Evolutionary conservation across 2,888 invertebrate genomes (phyloP).

Genomic region (Mythimna loreyi): DNA sequence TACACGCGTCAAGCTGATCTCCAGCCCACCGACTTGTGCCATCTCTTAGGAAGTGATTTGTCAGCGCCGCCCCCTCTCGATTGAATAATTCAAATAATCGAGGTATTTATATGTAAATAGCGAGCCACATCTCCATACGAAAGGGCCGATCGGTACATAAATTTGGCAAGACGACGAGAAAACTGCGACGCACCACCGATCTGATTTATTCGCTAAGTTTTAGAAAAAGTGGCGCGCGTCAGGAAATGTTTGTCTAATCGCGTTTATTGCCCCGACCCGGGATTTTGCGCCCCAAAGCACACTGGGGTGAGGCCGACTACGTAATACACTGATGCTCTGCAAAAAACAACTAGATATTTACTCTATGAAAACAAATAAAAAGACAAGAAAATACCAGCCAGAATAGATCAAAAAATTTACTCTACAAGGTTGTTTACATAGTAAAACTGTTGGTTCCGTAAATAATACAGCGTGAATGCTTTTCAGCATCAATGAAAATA

Average conservation of each 20-base stretch:
- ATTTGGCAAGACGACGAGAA: conserved; percentile 90
- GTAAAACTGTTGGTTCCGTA: not conserved
- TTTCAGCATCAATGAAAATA: not conserved
- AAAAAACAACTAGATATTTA: conserved; percentile 57
- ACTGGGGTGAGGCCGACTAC: conserved; percentile 73
- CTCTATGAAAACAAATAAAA: conserved; percentile 45
- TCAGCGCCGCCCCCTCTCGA: conserved; percentile 91
- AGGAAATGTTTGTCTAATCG: conserved; percentile 91
- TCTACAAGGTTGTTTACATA: not conserved
- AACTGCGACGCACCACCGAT: conserved; percentile 90
- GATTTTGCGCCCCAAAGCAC: conserved; percentile 83
- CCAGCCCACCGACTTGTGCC: conserved; percentile 86
- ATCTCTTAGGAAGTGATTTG: conserved; percentile 91
- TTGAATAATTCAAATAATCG: conserved; percentile 91
- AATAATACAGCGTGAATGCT: not conserved
- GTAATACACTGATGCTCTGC: conserved; percentile 47
- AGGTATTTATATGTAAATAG: conserved; percentile 91
- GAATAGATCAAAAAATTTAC: conserved; percentile 9
- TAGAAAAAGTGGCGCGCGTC: conserved; percentile 89
- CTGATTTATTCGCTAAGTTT: conserved; percentile 90
- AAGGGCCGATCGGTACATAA: conserved; percentile 91
- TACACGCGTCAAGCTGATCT: conserved; percentile 83
- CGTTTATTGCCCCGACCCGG: conserved; percentile 86
- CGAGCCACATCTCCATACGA: conserved; percentile 90
- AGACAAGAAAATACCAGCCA: conserved; percentile 10